Evolutionary conservation across 1,140 invertebrate species (phyloP).

Genomic region (Lucilia sericata): DNA sequence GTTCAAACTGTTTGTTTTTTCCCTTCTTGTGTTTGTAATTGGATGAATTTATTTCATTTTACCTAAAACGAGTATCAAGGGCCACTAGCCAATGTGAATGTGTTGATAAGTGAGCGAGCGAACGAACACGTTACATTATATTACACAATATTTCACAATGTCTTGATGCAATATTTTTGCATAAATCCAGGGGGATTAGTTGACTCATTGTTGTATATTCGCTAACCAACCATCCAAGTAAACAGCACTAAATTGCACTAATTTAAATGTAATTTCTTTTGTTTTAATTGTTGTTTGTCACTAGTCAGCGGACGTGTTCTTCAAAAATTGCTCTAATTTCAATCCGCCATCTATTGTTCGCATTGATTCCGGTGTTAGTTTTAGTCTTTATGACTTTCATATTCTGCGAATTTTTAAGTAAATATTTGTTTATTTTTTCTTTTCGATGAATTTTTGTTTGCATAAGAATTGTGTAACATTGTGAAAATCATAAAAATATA

Average conservation of each 20-base stretch:
- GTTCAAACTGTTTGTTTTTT: constrained; percentile 15
- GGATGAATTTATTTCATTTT: neutral
- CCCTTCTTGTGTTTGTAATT: neutral
- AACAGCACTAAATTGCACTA: constrained; percentile 22
- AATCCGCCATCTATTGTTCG: constrained; percentile 26
- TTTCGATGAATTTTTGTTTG: constrained; percentile 16
- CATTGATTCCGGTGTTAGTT: constrained; percentile 14
- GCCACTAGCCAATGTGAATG: neutral
- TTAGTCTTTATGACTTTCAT: constrained; percentile 18
- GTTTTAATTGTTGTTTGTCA: neutral
- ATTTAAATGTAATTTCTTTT: constrained; percentile 30
- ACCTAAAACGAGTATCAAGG: neutral
- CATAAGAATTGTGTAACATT: constrained; percentile 35
- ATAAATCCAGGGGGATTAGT: neutral
- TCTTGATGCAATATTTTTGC: constrained; percentile 8
- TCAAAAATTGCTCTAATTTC: constrained; percentile 36
- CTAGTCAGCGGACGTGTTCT: neutral
- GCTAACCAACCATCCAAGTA: neutral
- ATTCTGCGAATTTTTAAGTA: neutral
- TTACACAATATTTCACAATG: constrained; percentile 43
- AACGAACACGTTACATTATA: neutral
- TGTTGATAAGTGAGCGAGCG: neutral
- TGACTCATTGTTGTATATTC: constrained; percentile 7
- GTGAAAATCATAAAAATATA: neutral
- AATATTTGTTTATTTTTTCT: neutral